Percentiles rank a stretch among this genome's conserved stretches.
Conservation (phyloP, 1,140 invertebrate genomes). For the Pectinophora gossypiella region DNA sequence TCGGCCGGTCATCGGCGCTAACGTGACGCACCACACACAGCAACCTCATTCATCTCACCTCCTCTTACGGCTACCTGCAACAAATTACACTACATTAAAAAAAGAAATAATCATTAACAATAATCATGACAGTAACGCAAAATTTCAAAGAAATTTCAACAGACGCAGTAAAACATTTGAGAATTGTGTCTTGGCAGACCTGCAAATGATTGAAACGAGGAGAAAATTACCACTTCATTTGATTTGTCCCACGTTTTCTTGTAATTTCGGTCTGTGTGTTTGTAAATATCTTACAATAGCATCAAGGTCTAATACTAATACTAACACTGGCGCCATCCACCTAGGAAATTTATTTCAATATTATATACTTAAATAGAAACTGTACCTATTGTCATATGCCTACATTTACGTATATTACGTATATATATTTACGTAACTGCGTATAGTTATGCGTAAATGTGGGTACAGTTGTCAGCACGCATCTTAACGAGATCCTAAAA, state of each 20-base stretch:
- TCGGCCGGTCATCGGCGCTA: conserved; percentile 41
- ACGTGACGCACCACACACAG: not conserved
- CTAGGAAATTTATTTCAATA: too few relatives aligned
- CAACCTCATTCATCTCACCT: not conserved
- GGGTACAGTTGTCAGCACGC: too few relatives aligned
- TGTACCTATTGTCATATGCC: too few relatives aligned
- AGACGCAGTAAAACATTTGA: not conserved
- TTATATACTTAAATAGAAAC: too few relatives aligned
- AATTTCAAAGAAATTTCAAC: not conserved
- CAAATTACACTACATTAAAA: not conserved
- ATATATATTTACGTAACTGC: too few relatives aligned
- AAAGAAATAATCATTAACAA: too few relatives aligned
- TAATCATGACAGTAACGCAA: too few relatives aligned
- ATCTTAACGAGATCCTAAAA: too few relatives aligned
- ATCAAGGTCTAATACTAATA: too few relatives aligned
- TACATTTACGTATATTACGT: too few relatives aligned
- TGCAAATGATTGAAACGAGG: not conserved
- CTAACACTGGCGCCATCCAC: too few relatives aligned
- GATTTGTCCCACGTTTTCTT: not conserved
- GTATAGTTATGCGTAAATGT: too few relatives aligned
- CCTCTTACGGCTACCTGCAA: not conserved
- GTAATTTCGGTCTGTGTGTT: not conserved
- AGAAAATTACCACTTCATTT: not conserved
- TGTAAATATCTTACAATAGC: not conserved
- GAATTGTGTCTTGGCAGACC: not conserved